Percentiles rank a stretch among this genome's conserved stretches.
These are phyloP conservation scores for Sinonovacula constricta DNA, from an alignment of 1,140 invertebrate genomes.

Conservation along the genomic window DNA sequence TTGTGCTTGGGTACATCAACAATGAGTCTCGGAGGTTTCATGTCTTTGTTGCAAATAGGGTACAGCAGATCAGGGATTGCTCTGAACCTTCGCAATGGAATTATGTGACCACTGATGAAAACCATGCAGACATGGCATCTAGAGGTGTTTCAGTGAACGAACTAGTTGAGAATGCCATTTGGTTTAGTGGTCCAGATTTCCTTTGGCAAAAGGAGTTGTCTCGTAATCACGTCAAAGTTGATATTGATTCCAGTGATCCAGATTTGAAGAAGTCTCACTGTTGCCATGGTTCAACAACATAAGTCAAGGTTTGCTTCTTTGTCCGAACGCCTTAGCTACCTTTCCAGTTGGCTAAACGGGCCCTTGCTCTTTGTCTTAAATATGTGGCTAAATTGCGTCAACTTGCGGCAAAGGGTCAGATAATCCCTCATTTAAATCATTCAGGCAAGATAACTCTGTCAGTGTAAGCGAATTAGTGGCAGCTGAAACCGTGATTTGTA, in stretches of 20 bases:
- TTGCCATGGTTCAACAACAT: not conserved
- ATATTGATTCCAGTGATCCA: not conserved
- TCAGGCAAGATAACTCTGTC: no score
- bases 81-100: constrained; percentile 13
- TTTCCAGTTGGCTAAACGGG: not conserved
- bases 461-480: no score
- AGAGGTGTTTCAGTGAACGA: not conserved
- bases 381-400: no score
- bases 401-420: no score
- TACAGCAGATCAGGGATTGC: constrained; percentile 13
- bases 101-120: constrained; percentile 24
- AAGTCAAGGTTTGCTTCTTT: not conserved
- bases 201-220: not conserved
- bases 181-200: constrained; percentile 10
- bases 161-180: not conserved
- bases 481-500: not conserved
- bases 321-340: not conserved
- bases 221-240: not conserved
- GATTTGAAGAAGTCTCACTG: not conserved
- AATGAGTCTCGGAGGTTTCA: constrained; percentile 37
- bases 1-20: constrained; percentile 26
- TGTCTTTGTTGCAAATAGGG: constrained; percentile 48
- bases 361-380: not conserved
- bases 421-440: no score
- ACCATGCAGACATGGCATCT: constrained; percentile 49